phyloP scores from a whole-genome alignment of 2,888 invertebrate genomes.

The Xanthorhoe spadicearia region DNA sequence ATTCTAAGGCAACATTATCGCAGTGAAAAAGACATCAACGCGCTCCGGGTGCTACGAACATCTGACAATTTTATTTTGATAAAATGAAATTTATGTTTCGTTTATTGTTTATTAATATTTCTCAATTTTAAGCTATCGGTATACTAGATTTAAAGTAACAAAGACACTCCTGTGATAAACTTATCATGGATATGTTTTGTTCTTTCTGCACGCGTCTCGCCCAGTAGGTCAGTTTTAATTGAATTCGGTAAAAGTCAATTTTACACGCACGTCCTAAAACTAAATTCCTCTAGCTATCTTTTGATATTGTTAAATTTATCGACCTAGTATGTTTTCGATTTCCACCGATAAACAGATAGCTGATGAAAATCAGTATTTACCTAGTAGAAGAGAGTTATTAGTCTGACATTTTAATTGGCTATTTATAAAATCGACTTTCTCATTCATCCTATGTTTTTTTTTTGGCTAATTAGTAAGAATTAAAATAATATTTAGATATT shows the following conservation, averaged over 20 bases:
- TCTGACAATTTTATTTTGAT: neutral
- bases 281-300: constrained; percentile 47
- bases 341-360: neutral
- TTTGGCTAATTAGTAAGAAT: too few species aligned
- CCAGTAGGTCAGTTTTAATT: constrained; percentile 81
- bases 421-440: too few species aligned
- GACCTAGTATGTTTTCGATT: constrained; percentile 11
- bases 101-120: neutral
- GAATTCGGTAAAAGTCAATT: constrained; percentile 77
- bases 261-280: constrained; percentile 77
- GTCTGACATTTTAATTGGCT: too few species aligned
- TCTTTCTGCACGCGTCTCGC: constrained; percentile 54
- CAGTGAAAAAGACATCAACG: constrained; percentile 45
- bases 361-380: constrained; percentile 2
- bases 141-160: constrained; percentile 6
- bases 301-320: constrained; percentile 44
- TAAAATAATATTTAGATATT: too few species aligned
- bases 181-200: constrained; percentile 54
- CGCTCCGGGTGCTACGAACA: constrained; percentile 37
- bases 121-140: neutral
- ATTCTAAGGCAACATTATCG: neutral
- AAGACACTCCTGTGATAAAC: constrained; percentile 51
- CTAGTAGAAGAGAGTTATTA: neutral
- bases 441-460: too few species aligned
- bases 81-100: too few species aligned